Evolutionary conservation across 37 sponge, comb jelly and placozoan genomes (phyloP), one percentile per base, ranked within the genome.

Genomic region (Haliclona indistincta): DNA sequence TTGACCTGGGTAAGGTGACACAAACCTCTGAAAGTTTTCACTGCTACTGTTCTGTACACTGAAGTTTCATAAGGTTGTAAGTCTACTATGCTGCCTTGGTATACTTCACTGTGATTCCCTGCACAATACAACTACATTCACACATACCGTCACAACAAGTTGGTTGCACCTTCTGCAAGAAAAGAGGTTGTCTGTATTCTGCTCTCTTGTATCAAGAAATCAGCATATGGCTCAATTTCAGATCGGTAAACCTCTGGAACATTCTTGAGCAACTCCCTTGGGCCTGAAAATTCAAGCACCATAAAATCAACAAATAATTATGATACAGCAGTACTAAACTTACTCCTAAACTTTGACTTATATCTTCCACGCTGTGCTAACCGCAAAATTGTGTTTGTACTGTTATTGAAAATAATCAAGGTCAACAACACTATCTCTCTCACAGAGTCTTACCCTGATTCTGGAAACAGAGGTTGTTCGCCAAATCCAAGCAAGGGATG

Each of bases 91-190:
- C 15, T 29, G 8, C 62, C 62, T 20, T 60, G 62, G 62, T 60
- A 60, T 8, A 60, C 62, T 26, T 60, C 62, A 22, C 25, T 60
- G 62, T 49, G 17, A 19, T 17, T 49, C 15, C 52, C 52, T 49
- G 17, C 17, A 49, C 11, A 11, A 49, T 49, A 49, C 52, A 11
- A 49, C 52, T 19, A 19, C 11, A 11, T 49, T 49, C 52, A 49
- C 8, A 22, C 8, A 26, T 60, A 60, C 49, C 13, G 13, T 47
- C 8, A 17, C 49, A 17, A 47, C 49, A 17, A 47, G n/a, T n/a
- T n/a, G n/a, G n/a, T 49, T 49, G n/a, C n/a, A 60, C 62, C 62
- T 11, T 60, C 62, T 20, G 62, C 62, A 10, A 60, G 26, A 20
- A 29, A 60, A 26, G 32, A 20, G 26, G 17, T 60, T 8, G 26